A percentile compares a stretch with the other conserved stretches of the same genome.
Evolutionary conservation across 2,113 vertebrate genomes (phyloP).

Genomic region (Caloenas nicobarica): DNA sequence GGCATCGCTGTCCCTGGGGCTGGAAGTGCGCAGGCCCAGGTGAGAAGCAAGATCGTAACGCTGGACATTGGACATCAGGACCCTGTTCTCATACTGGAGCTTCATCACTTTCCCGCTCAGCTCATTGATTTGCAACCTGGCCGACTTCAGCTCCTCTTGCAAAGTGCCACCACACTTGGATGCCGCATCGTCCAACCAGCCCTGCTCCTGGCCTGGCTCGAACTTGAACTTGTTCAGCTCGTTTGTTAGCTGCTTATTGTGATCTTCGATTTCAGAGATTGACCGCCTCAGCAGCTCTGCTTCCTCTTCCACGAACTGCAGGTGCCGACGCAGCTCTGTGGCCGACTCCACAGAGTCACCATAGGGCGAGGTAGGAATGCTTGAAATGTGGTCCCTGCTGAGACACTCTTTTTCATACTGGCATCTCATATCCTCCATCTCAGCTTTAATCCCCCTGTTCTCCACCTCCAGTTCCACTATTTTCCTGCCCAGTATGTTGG

Average conservation of each 20-base stretch:
- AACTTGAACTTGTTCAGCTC: constrained; percentile 96
- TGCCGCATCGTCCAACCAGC: constrained; percentile 59
- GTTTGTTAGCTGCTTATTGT: constrained; percentile 90
- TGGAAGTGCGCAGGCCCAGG: constrained; percentile 81
- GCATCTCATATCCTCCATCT: constrained; percentile 93
- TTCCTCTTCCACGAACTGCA: constrained; percentile 97
- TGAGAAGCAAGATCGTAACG: constrained; percentile 89
- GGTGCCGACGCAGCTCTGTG: constrained; percentile 88
- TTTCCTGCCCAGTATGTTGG: constrained; percentile 95
- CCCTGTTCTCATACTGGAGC: constrained; percentile 95
- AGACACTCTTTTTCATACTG: constrained; percentile 91
- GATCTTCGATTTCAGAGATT: constrained; percentile 95
- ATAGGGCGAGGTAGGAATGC: constrained; percentile 91
- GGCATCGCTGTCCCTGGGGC: constrained; percentile 86
- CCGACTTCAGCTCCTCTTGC: constrained; percentile 92
- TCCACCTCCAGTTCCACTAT: constrained; percentile 98
- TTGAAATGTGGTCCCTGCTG: constrained; percentile 86
- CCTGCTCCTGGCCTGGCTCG: constrained; percentile 76
- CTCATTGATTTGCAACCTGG: constrained; percentile 90
- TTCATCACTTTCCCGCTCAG: constrained; percentile 94
- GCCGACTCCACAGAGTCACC: constrained; percentile 88
- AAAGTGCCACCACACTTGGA: constrained; percentile 60
- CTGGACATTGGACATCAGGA: constrained; percentile 92
- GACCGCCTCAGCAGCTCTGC: constrained; percentile 93
- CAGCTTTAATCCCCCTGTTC: constrained; percentile 93